phyloP scores from a whole-genome alignment of 2,797 vertebrate species.

The Mareca penelope region DNA sequence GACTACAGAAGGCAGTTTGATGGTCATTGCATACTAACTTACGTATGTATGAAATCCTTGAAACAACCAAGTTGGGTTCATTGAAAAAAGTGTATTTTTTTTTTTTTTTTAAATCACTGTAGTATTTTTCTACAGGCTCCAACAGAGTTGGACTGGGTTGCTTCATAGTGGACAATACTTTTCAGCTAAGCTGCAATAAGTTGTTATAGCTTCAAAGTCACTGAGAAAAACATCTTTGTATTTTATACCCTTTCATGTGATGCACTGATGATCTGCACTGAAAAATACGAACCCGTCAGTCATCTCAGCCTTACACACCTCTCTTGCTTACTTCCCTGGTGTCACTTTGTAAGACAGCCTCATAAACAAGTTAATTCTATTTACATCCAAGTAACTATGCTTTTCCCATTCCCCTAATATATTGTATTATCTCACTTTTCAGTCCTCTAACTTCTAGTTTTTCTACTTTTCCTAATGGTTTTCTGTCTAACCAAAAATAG shows the following conservation, averaged over 20 bases:
- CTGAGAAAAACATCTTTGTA: not conserved
- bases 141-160: not conserved
- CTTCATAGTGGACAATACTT: not conserved
- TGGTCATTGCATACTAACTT: not conserved
- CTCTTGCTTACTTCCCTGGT: accelerated
- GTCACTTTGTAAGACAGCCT: not conserved
- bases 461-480: not conserved
- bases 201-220: not conserved
- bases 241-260: not conserved
- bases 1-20: not conserved
- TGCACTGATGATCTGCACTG: not conserved
- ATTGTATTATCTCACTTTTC: not conserved
- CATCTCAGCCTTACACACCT: not conserved
- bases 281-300: not conserved
- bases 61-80: not conserved
- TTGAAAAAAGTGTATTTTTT: not conserved
- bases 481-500: not conserved
- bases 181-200: not conserved
- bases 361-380: not conserved
- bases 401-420: not conserved
- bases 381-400: not conserved
- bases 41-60: not conserved
- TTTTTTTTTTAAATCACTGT: not conserved
- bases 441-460: not conserved
- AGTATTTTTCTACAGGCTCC: not conserved